phyloP scores from a whole-genome alignment of 1,140 invertebrate species.

The Sarcophaga peregrina region DNA sequence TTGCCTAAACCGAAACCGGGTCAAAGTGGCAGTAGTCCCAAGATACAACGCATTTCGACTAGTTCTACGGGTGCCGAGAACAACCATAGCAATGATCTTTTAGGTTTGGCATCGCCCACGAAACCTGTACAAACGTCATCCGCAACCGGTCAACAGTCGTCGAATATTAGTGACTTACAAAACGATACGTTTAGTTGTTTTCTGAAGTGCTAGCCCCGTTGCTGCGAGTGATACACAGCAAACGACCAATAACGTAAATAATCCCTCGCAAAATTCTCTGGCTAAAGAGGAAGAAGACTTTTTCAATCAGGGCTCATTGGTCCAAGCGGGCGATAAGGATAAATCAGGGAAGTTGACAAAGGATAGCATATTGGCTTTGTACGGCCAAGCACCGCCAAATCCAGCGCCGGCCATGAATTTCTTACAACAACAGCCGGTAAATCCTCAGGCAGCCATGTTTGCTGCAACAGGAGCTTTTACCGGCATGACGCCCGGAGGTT shows the following conservation, averaged over 20 bases:
- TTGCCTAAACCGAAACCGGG: slow-evolving; percentile 67
- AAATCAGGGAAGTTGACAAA: slow-evolving; percentile 89
- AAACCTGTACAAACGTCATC: slow-evolving; percentile 54
- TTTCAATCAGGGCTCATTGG: slow-evolving; percentile 78
- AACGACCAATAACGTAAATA: slow-evolving; percentile 48
- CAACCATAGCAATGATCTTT: slow-evolving; percentile 66
- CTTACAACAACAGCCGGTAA: slow-evolving; percentile 51
- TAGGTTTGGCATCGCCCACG: slow-evolving; percentile 68
- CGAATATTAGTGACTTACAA: slow-evolving; percentile 68
- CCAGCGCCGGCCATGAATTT: slow-evolving; percentile 50
- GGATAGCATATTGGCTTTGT: slow-evolving; percentile 92
- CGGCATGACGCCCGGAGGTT: slow-evolving; percentile 59
- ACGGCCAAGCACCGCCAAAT: slow-evolving; percentile 74
- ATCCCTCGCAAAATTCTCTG: slow-evolving; percentile 62
- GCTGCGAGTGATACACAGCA: slow-evolving; percentile 54
- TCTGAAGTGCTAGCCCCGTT: slow-evolving; percentile 76
- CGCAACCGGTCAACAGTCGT: slow-evolving; percentile 42
- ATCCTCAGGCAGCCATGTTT: slow-evolving; percentile 41
- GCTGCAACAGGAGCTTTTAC: slow-evolving; percentile 41
- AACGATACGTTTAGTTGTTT: slow-evolving; percentile 82
- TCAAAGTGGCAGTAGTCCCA: slow-evolving; percentile 75
- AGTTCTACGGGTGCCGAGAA: slow-evolving; percentile 67
- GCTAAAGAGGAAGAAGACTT: slow-evolving; percentile 89
- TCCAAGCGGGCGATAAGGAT: slow-evolving; percentile 72
- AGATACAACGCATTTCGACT: slow-evolving; percentile 67